phyloP scores from a whole-genome alignment of 2,888 invertebrate species.

The Nipponacmea schrenckii region DNA sequence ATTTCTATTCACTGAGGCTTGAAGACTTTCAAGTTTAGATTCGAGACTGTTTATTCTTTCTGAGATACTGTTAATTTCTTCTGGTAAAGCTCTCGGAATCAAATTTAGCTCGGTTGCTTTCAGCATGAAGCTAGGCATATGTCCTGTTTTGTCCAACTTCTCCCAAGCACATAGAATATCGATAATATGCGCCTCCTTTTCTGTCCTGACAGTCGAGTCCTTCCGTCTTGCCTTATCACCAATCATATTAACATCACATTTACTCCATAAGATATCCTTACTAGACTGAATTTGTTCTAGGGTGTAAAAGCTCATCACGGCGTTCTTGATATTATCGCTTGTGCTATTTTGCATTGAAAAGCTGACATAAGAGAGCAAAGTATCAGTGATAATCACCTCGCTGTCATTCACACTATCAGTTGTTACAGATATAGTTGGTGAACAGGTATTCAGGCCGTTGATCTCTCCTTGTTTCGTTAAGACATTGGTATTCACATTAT shows the following conservation, averaged over 20 bases:
- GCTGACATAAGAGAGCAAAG: background rate
- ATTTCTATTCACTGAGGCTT: background rate
- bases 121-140: background rate
- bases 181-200: background rate
- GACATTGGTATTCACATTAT: background rate
- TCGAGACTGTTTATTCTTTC: background rate
- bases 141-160: background rate
- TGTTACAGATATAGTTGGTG: too few relatives aligned
- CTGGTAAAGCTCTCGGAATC: background rate
- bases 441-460: too few relatives aligned
- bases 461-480: too few relatives aligned
- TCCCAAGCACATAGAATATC: background rate
- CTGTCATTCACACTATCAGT: too few relatives aligned
- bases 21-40: background rate
- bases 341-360: background rate
- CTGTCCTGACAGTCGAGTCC: background rate
- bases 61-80: background rate
- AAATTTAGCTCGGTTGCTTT: background rate
- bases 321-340: background rate
- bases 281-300: background rate
- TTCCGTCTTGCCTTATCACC: background rate
- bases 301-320: background rate
- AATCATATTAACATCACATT: background rate
- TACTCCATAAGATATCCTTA: background rate
- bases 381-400: background rate